Conservation (phyloP, 2,113 vertebrate species). For the Tor tambroides region DNA sequence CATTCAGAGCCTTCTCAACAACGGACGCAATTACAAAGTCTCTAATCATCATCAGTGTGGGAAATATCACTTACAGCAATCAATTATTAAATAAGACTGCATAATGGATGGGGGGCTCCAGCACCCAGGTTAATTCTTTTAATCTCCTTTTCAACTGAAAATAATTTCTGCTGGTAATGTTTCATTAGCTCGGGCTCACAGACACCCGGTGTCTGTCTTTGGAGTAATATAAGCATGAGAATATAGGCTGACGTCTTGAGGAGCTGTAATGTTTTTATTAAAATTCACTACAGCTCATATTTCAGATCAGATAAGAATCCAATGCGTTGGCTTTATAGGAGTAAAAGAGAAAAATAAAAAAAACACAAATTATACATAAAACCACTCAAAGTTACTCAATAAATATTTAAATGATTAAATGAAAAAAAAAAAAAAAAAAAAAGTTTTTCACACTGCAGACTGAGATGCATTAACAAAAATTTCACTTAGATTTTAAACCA, state of each 20-base stretch:
- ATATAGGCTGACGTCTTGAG: not conserved
- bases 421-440: not conserved
- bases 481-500: not conserved
- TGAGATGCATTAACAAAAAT: not conserved
- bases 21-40: conserved; percentile 34
- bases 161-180: conserved; percentile 39
- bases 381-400: not conserved
- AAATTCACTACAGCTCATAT: not conserved
- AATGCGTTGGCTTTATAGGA: not conserved
- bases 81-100: conserved; percentile 54
- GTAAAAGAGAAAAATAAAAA: not conserved
- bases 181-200: conserved; percentile 29
- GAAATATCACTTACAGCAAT: conserved; percentile 54
- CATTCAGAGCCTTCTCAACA: conserved; percentile 18
- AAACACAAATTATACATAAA: no score
- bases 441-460: not conserved
- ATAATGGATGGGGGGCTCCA: conserved; percentile 44
- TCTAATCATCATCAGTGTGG: conserved; percentile 48
- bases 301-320: not conserved
- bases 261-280: conserved; percentile 14
- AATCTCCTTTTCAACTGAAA: conserved; percentile 29
- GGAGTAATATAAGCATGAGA: not conserved
- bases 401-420: not conserved
- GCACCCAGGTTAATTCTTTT: conserved; percentile 45
- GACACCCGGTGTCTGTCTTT: conserved; percentile 20